Evolutionary conservation across 1,140 invertebrate species (phyloP).

Genomic region (Drosophila miranda): DNA sequence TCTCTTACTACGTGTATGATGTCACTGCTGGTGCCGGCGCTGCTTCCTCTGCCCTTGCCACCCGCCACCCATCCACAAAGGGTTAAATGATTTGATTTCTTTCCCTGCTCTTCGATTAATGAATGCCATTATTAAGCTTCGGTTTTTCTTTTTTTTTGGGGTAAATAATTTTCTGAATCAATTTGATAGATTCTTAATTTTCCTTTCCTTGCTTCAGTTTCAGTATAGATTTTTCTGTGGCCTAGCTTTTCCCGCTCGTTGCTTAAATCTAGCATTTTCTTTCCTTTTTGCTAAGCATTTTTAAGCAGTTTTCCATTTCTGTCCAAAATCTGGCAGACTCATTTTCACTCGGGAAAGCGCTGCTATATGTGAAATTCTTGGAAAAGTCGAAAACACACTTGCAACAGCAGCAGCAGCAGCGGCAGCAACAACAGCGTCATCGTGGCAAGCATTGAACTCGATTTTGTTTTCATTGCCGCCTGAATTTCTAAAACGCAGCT

Average conservation of each 20-base stretch:
- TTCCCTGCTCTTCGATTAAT: conserved; percentile 1
- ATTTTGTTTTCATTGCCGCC: conserved; percentile 80
- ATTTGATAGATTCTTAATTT: too few species aligned
- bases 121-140: too few species aligned
- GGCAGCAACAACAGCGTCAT: conserved; percentile 56
- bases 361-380: conserved; percentile 68
- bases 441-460: conserved; percentile 78
- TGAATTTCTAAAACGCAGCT: conserved; percentile 81
- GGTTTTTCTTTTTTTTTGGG: background rate
- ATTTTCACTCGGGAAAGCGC: conserved; percentile 73
- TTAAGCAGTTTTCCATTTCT: conserved; percentile 45
- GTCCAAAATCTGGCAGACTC: conserved; percentile 56
- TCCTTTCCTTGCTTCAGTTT: too few species aligned
- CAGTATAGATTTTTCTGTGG: too few species aligned
- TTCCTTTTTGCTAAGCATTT: conserved; percentile 4
- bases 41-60: background rate
- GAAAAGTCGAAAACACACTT: conserved; percentile 59
- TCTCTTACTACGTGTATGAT: conserved; percentile 57
- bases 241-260: background rate
- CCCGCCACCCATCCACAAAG: background rate
- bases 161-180: background rate
- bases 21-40: conserved; percentile 39
- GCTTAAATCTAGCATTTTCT: background rate
- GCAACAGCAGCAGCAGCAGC: conserved; percentile 22
- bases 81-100: conserved; percentile 14